Evolutionary conservation across 1,140 invertebrate species (phyloP).

Genomic region (Mercenaria mercenaria): DNA sequence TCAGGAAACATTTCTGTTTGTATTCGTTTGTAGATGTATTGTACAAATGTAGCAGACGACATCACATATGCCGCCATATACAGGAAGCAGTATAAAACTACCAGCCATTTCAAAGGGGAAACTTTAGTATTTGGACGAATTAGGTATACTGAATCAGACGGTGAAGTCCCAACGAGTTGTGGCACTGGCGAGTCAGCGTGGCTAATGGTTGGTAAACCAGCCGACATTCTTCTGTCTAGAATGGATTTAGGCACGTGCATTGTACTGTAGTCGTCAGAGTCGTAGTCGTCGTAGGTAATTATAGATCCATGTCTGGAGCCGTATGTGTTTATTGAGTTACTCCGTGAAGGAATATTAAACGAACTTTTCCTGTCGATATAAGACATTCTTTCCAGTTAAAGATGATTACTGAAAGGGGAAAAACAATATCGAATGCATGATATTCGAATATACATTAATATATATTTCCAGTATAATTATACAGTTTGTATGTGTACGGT

Average conservation of each 20-base stretch:
- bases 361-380: background rate
- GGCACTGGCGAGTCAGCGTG: background rate
- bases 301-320: slow-evolving; percentile 8
- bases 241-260: slow-evolving; percentile 26
- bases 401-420: no score
- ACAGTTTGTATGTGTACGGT: no score
- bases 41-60: slow-evolving; percentile 2
- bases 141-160: background rate
- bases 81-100: slow-evolving; percentile 32
- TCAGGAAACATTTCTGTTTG: slow-evolving; percentile 42
- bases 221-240: background rate
- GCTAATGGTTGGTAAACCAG: background rate
- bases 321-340: background rate
- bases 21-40: slow-evolving; percentile 27
- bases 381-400: background rate
- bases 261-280: background rate
- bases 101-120: slow-evolving; percentile 32
- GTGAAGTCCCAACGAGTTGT: background rate
- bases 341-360: background rate
- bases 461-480: no score
- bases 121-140: background rate
- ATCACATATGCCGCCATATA: slow-evolving; percentile 35
- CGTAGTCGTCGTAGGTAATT: slow-evolving; percentile 18
- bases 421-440: no score
- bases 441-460: no score